Base-by-base conservation (phyloP, 2,797 vertebrate species). In the Microctenopoma steveboyesi region DNA sequence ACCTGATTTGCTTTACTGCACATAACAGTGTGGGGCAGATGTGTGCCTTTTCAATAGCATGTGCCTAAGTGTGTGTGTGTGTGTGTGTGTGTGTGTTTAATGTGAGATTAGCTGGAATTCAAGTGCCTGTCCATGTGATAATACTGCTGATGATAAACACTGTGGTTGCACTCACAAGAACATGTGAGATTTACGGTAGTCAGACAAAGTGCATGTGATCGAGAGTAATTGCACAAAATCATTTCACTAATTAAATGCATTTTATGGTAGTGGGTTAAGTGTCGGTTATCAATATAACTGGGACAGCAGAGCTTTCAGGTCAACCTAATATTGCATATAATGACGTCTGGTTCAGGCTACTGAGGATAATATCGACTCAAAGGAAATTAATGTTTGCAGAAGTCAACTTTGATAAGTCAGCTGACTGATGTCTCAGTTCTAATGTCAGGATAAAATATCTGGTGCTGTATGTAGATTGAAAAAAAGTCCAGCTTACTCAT, bases 41-140 rank as follows among this genome's bases (percentile, higher is more conserved):
- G 78, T 81, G 76, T 55, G 74, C 81, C 75, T 83, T 86, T 78
- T 79, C 37, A 25, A 45, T 18, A 39, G 57, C 52, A 48, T 72
- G 60, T 56, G 71, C 0, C 37, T 39, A 46, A 58, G 37, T 2
- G 63, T 54, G 69, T 4, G 3, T n/a, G n/a, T 22, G 52, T 4
- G 7, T 30, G 28, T 30, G 28, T 30, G 28, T 22, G 22, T 22
- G 28, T n/a, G 39, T 28, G 45, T 43, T 37, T 58, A 7, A 33
- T 18, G 33, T 25, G 58, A 39, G 37, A 49, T 30, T 42, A 58
- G 43, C 9, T 0, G 25, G 15, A 14, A 33, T 43, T 14, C 43
- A 28, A 25, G 2, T 4, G 45, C 42, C 37, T 0, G n/a, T 78
- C 47, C 62, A 35, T 35, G 4, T 58, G 39, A 55, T 13, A 40